Evolutionary conservation across 2,797 vertebrate genomes (phyloP).

Genomic region (Coracias cyanogaster): DNA sequence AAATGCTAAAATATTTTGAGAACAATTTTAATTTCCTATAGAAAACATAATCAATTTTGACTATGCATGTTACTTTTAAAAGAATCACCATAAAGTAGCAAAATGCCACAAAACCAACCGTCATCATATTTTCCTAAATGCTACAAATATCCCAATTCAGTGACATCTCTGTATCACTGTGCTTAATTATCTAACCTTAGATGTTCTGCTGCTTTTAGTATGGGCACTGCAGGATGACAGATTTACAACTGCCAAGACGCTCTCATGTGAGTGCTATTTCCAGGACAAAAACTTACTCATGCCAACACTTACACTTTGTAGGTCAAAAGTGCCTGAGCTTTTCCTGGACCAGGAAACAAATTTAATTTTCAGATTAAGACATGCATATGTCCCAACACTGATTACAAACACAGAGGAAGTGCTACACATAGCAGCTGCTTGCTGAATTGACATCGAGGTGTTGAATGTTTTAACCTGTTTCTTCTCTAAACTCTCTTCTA

Average conservation of each 20-base stretch:
- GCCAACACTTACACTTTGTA: neutral
- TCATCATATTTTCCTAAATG: neutral
- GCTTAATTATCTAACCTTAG: neutral
- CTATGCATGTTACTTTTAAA: neutral
- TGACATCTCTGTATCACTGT: neutral
- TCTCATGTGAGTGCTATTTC: constrained; percentile 12
- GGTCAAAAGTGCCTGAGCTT: neutral
- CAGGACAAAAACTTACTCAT: neutral
- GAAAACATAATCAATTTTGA: neutral
- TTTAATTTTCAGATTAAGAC: neutral
- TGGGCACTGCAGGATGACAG: neutral
- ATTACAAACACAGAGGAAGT: neutral
- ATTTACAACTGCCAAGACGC: neutral
- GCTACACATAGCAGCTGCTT: neutral
- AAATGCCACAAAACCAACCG: neutral
- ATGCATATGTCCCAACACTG: neutral
- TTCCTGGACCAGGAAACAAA: neutral
- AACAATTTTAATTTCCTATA: neutral
- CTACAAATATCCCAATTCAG: fast-evolving
- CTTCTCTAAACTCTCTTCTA: neutral
- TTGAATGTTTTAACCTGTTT: neutral
- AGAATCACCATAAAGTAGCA: neutral
- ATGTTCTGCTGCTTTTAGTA: neutral
- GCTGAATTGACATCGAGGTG: neutral
- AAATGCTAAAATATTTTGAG: neutral